Evolutionary conservation across 2,113 vertebrate species (phyloP), one percentile per base, ranked within the genome.

Genomic region (Dascyllus trimaculatus): DNA sequence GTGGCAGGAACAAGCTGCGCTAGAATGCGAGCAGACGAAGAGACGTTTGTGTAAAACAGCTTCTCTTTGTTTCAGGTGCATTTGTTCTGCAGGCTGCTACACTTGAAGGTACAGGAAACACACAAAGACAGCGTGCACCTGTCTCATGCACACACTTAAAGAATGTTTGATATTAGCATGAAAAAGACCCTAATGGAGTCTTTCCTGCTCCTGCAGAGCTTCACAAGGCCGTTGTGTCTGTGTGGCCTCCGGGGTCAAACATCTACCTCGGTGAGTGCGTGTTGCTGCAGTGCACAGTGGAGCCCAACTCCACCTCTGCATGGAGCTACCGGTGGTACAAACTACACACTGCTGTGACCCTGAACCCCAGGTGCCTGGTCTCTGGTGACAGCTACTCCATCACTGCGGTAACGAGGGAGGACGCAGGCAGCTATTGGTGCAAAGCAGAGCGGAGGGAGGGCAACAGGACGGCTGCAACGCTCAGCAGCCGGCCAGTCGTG

Each of bases 381-480:
- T 80, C 62, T 4, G 67, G 86, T 22, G 82, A 75, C 66, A 86
- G 54, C 71, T 92, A 89, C 85, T 83, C 78, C 72, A 93, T 94
- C 85, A 87, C 67, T 0, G 86, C 69, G 0, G 81, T 89, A 56
- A 84, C 35, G 0, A 65, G 49, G 32, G 82, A 89, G 57, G 91
- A 93, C 0, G 59, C 29, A 0, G 91, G 86, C 22, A 57, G n/a
- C 0, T 91, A 92, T 78, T 48, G 21, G 80, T 93, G 92, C 80
- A 78, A 22, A 71, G 92, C 72, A 1, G 43, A 84, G 72, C 53
- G 22, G 5, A 2, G 22, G 60, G 59, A 68, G 22, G 29, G 46
- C 32, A 86, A 84, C 71, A 9, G 9, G 46, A 53, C 24, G 48
- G 46, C 51, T 6, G 48, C 40, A 24, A 19, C 11, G 21, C 5